phyloP scores from a whole-genome alignment of 2,888 invertebrate genomes.

The Philopedon plagiatum region DNA sequence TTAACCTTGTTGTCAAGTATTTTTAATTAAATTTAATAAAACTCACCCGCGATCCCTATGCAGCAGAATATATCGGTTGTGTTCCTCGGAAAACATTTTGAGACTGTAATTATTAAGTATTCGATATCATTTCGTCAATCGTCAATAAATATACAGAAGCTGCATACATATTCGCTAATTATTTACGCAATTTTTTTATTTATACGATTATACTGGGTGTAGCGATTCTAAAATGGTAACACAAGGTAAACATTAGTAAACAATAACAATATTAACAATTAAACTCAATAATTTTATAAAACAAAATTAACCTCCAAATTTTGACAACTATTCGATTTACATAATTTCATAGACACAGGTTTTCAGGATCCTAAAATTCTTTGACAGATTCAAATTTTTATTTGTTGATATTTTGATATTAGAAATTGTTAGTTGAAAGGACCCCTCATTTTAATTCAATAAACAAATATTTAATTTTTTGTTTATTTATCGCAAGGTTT shows the following conservation, averaged over 20 bases:
- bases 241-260: not conserved
- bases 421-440: too few species aligned
- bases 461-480: too few species aligned
- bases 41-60: conserved; percentile 42
- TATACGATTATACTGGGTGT: conserved; percentile 9
- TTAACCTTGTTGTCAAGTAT: not conserved
- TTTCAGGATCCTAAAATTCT: not conserved
- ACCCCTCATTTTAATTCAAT: too few species aligned
- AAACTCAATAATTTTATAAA: too few species aligned
- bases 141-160: conserved; percentile 1
- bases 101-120: conserved; percentile 10
- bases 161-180: conserved; percentile 22
- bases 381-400: not conserved
- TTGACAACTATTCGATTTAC: too few species aligned
- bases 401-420: too few species aligned
- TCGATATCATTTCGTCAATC: conserved; percentile 1
- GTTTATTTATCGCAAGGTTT: too few species aligned
- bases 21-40: not conserved
- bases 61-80: conserved; percentile 41
- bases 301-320: not conserved
- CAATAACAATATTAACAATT: not conserved
- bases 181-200: conserved; percentile 22
- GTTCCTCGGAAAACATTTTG: conserved; percentile 46
- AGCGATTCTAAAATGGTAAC: not conserved
- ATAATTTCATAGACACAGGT: too few species aligned